These are phyloP conservation scores for Jordanella pulchra DNA, from an alignment of 2,797 vertebrate species.

Conservation along the genomic window DNA sequence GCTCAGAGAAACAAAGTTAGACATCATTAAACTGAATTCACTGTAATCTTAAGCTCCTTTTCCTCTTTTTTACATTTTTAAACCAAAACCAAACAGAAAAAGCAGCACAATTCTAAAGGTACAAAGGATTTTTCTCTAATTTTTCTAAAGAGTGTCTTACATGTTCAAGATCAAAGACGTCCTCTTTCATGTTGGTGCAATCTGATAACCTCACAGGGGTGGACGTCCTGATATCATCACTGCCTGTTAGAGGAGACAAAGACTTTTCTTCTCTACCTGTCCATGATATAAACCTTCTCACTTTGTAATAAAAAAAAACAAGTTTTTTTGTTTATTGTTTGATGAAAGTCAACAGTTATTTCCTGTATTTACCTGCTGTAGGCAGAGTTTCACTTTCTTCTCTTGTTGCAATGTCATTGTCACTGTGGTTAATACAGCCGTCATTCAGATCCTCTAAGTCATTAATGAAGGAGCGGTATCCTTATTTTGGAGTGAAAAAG, in stretches of 20 bases:
- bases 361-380: slow-evolving; percentile 36
- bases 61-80: slow-evolving; percentile 73
- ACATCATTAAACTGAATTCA: slow-evolving; percentile 63
- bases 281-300: slow-evolving; percentile 12
- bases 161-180: slow-evolving; percentile 39
- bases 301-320: slow-evolving; percentile 49
- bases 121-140: not conserved
- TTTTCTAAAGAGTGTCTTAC: slow-evolving; percentile 27
- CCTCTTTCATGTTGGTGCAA: slow-evolving; percentile 42
- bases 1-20: slow-evolving; percentile 59
- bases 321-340: not conserved
- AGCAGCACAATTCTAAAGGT: not conserved
- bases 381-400: slow-evolving; percentile 32
- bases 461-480: slow-evolving; percentile 43
- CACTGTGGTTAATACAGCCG: slow-evolving; percentile 41
- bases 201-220: slow-evolving; percentile 38
- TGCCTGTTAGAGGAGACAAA: slow-evolving; percentile 15
- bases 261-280: slow-evolving; percentile 28
- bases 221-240: slow-evolving; percentile 26
- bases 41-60: slow-evolving; percentile 57
- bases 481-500: slow-evolving; percentile 31
- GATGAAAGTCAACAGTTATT: not conserved
- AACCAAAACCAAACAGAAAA: slow-evolving; percentile 34
- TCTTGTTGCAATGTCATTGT: slow-evolving; percentile 44
- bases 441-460: slow-evolving; percentile 42